Conservation (phyloP, 2,888 invertebrate genomes). For the Catocala nupta region DNA sequence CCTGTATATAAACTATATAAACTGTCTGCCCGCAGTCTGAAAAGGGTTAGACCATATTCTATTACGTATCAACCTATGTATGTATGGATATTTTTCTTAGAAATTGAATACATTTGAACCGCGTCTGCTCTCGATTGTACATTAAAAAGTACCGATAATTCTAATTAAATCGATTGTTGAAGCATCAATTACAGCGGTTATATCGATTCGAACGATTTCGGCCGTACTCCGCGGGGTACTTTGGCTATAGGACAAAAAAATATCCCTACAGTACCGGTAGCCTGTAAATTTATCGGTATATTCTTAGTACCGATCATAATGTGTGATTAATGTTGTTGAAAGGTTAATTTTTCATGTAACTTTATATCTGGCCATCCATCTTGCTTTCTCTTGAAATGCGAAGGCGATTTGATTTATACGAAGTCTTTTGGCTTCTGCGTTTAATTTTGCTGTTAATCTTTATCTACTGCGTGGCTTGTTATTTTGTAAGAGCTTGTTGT, state of each 20-base stretch:
- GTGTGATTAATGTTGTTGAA: conserved; percentile 48
- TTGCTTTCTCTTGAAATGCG: conserved; percentile 36
- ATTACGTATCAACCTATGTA: too few species aligned
- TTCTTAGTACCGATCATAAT: conserved; percentile 56
- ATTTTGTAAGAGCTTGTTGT: too few species aligned
- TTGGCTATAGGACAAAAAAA: conserved; percentile 49
- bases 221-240: conserved; percentile 70
- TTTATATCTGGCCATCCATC: conserved; percentile 44
- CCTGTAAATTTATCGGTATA: conserved; percentile 62
- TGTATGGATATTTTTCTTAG: too few species aligned
- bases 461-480: conserved; percentile 4
- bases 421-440: conserved; percentile 18
- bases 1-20: too few species aligned
- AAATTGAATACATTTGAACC: conserved; percentile 4
- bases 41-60: too few species aligned
- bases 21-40: too few species aligned
- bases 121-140: conserved; percentile 56
- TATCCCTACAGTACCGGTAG: conserved; percentile 69
- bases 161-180: conserved; percentile 84
- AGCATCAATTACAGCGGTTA: conserved; percentile 77
- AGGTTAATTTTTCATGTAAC: conserved; percentile 49
- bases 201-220: conserved; percentile 73
- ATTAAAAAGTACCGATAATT: conserved; percentile 76
- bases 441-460: conserved; percentile 11
- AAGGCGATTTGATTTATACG: conserved; percentile 12